Base-by-base conservation (phyloP, 2,888 invertebrate species). In the Pasiphila rectangulata region DNA sequence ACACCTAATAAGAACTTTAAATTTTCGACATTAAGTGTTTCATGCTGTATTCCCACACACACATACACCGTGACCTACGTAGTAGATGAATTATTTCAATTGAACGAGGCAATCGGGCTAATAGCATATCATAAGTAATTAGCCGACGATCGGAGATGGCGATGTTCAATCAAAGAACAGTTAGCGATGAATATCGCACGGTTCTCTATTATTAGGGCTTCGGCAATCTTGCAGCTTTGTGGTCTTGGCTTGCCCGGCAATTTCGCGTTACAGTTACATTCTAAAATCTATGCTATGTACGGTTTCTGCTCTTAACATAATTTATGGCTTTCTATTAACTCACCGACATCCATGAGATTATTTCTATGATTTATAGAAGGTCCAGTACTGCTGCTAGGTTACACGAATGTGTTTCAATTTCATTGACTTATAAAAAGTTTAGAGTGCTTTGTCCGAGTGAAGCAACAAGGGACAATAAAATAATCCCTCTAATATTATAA, bases 131-230 rank as follows among this genome's bases (percentile, higher is more conserved):
- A 64, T 52, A 54, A 58, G 69, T 77, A 80, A 80, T 80, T 81
- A 80, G 63, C 62, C 49, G 51, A 63, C 61, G 65, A 69, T 56
- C 45, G 66, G 58, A 57, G 63, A 64, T 61, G 60, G 66, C 66
- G 72, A 72, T 72, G 69, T 74, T 75, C 73, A 70, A 75, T 79
- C 80, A 72, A 66, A 75, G 73, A 79, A 82, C 81, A 79, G 82
- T 83, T 81, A 83, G 72, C 72, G 75, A 79, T 81, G 69, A 72
- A 72, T 78, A 81, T 80, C 79, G 75, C 75, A 75, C 78, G 46
- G 62, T 46, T 53, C 62, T 68, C 72, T 75, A 66, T 75, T 78
- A 82, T 82, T 79, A 82, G 76, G 76, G 72, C 73, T 64, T 57
- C 70, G 72, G 72, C 70, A 69, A 74, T 75, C 58, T 51, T 52